Conservation (phyloP, 2,888 invertebrate species). For the Caenorhabditis sp. region DNA sequence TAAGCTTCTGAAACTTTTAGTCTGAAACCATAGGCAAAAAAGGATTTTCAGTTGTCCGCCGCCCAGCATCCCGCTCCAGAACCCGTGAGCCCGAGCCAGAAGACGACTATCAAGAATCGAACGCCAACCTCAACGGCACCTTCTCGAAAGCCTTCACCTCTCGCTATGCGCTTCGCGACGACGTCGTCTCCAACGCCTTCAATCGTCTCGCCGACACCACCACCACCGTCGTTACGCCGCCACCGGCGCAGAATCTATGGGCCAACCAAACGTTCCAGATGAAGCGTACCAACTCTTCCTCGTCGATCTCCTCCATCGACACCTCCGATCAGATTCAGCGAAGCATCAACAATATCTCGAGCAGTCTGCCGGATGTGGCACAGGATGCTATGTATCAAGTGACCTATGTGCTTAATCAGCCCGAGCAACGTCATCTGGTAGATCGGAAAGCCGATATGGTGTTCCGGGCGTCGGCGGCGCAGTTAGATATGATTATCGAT, state of each 20-base stretch:
- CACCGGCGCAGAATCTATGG: constrained; percentile 34
- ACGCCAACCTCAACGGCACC: not conserved
- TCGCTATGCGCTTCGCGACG: constrained; percentile 57
- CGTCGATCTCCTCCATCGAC: constrained; percentile 72
- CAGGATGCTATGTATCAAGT: constrained; percentile 71
- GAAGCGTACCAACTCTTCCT: constrained; percentile 68
- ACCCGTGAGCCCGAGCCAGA: constrained; percentile 57
- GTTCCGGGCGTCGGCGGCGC: constrained; percentile 61
- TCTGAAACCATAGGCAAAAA: too few species aligned
- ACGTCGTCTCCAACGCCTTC: constrained; percentile 24
- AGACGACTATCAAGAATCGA: constrained; percentile 13
- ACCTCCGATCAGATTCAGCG: constrained; percentile 74
- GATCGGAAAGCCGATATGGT: constrained; percentile 59
- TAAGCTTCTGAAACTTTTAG: too few species aligned
- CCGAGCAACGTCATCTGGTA: constrained; percentile 64
- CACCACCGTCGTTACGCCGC: constrained; percentile 15
- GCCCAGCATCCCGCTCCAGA: constrained; percentile 48
- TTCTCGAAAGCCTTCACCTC: constrained; percentile 13
- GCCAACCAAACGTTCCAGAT: constrained; percentile 31
- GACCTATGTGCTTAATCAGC: constrained; percentile 60
- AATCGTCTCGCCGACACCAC: not conserved
- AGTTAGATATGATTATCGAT: constrained; percentile 52
- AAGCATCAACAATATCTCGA: constrained; percentile 76
- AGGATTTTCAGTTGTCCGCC: constrained; percentile 19
- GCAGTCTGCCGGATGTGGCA: constrained; percentile 67